These are phyloP conservation scores for Nemoura dubitans DNA, from an alignment of 2,888 invertebrate genomes.

Conservation along the genomic window DNA sequence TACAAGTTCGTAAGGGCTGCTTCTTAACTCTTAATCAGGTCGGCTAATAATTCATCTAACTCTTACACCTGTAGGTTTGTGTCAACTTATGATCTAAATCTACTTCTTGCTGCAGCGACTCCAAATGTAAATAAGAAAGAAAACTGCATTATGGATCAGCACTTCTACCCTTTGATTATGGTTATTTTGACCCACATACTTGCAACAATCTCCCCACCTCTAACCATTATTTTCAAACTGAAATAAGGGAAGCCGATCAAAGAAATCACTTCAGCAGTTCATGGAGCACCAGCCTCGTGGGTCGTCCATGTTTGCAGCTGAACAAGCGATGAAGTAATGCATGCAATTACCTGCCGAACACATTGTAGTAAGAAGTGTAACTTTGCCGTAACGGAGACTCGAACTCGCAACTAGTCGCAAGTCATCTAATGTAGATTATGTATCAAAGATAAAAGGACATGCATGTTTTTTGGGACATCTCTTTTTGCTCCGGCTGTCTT, in stretches of 20 bases:
- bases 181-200: neutral
- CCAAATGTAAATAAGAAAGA: neutral
- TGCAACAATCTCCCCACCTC: neutral
- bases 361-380: neutral
- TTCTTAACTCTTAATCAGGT: neutral
- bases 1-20: neutral
- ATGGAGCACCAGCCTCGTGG: neutral
- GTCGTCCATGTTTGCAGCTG: neutral
- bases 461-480: neutral
- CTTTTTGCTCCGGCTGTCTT: neutral
- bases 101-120: neutral
- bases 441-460: slow-evolving; percentile 12
- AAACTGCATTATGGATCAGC: neutral
- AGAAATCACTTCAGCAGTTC: neutral
- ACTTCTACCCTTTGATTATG: neutral
- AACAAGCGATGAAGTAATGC: neutral
- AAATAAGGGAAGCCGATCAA: neutral
- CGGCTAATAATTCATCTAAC: neutral
- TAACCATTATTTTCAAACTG: neutral
- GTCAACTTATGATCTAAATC: neutral
- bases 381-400: neutral
- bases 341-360: neutral
- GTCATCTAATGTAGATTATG: slow-evolving; percentile 2
- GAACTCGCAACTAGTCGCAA: neutral
- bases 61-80: neutral